Base-by-base conservation (phyloP, 2,113 vertebrate species). In the Pseudois nayaur region DNA sequence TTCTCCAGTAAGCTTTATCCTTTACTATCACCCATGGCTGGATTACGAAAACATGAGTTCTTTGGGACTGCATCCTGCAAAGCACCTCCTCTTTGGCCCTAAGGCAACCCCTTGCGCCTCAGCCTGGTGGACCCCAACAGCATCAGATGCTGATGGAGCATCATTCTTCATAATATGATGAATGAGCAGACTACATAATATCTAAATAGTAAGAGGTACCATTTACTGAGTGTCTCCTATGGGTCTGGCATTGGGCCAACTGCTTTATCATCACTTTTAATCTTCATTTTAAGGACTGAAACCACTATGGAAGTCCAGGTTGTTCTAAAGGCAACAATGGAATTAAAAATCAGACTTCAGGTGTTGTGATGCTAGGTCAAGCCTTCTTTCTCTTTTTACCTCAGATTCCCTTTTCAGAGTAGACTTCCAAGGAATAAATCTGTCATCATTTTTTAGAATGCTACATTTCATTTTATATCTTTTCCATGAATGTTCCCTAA, bases 391-490 rank as follows among this genome's bases (percentile, higher is more conserved):
- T 95, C 71, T 89, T 95, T 95, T 96, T 82, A 78, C 62, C 33
- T 95, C 16, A 54, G 12, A 25, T 87, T 96, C 31, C 67, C 59
- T 87, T 94, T 96, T 87, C 76, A 76, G n/a, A 76, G 50, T 57
- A 94, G 40, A 87, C 8, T 64, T 90, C 27, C 31, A 92, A 57
- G 45, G 45, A 84, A 54, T 94, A 92, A 76, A 78, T 88, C 11
- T 74, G 29, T 45, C 57, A 78, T 91, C 67, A 23, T 96, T 88
- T 94, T 92, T 94, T 55, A n/a, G 50, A 92, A 93, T 90, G 33
- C 36, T 91, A 76, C 13, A 86, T 79, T 96, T 93, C 55, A 92
- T 33, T 97, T 97, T 52, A 74, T 36, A 36, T 91, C 55, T 95
- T 95, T 93, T 74, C 59, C 45, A 11, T 90, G 86, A 95, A 76